Evolutionary conservation across 1,140 invertebrate genomes (phyloP).

Genomic region (Drosophila pruinosa): DNA sequence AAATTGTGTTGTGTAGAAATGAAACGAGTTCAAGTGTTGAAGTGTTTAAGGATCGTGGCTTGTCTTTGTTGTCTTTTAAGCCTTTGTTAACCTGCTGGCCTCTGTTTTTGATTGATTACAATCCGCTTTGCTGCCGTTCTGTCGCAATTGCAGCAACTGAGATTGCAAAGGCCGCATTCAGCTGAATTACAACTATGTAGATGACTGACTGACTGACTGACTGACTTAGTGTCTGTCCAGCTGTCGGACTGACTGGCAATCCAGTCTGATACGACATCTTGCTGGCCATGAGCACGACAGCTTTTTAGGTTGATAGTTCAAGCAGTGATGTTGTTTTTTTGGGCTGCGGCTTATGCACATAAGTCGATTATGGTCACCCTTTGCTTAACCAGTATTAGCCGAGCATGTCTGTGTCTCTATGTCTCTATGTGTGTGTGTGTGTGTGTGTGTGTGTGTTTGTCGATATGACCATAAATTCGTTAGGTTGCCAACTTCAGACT

Average conservation of each 20-base stretch:
- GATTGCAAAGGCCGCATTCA: conserved; percentile 7
- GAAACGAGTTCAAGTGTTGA: background rate
- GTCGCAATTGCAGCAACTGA: conserved; percentile 23
- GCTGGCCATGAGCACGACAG: conserved; percentile 20
- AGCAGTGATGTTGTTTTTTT: conserved; percentile 44
- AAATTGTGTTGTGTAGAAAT: background rate
- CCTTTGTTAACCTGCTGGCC: background rate
- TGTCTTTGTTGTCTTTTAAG: background rate
- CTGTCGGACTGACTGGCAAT: conserved; percentile 19
- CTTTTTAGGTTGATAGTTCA: conserved; percentile 73
- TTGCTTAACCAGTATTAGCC: conserved; percentile 49
- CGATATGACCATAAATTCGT: conserved; percentile 75
- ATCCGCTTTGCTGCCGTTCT: conserved; percentile 56
- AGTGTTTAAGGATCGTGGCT: background rate
- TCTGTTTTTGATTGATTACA: conserved; percentile 52
- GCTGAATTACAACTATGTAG: conserved; percentile 5
- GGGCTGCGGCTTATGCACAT: conserved; percentile 65
- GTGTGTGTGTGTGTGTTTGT: conserved; percentile 36
- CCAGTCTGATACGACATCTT: conserved; percentile 26
- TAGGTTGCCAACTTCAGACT: conserved; percentile 56
- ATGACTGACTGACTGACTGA: conserved; percentile 36
- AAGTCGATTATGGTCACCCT: conserved; percentile 76
- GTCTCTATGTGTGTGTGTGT: background rate
- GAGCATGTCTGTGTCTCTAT: background rate
- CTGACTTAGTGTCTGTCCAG: background rate